phyloP scores from a whole-genome alignment of 2,113 vertebrate genomes.

The Nothocercus nigrocapillus region DNA sequence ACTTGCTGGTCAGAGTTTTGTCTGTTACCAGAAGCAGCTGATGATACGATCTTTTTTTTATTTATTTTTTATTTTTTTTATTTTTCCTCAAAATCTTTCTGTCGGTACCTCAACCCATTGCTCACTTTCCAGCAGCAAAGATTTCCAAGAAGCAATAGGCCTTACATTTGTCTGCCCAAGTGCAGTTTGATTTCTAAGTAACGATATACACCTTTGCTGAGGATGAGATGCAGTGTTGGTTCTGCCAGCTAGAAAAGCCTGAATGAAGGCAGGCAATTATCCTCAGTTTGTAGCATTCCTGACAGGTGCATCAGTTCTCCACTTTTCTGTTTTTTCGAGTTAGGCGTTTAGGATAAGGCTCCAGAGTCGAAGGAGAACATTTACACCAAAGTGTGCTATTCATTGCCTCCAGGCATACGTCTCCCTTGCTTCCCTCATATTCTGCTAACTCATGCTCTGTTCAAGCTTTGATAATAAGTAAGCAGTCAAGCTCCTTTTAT shows the following conservation, averaged over 20 bases:
- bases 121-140: not conserved
- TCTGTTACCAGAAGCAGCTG: not conserved
- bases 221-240: not conserved
- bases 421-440: not conserved
- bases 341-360: not conserved
- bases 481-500: not conserved
- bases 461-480: not conserved
- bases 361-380: not conserved
- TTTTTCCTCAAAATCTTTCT: not conserved
- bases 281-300: not conserved
- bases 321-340: not conserved
- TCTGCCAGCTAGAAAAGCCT: not conserved
- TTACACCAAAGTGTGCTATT: not conserved
- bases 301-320: not conserved
- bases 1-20: not conserved
- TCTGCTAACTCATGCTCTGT: not conserved
- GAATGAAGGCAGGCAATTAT: not conserved
- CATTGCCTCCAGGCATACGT: not conserved
- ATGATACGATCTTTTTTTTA: not conserved
- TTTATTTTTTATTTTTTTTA: not conserved
- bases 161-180: not conserved
- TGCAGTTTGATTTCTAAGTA: not conserved
- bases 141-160: not conserved
- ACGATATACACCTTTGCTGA: no score
- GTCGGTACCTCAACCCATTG: not conserved